A percentile compares a stretch with the other conserved stretches of the same genome.
phyloP scores from a whole-genome alignment of 2,797 vertebrate genomes.

The Pseudotriccus pelzelni region DNA sequence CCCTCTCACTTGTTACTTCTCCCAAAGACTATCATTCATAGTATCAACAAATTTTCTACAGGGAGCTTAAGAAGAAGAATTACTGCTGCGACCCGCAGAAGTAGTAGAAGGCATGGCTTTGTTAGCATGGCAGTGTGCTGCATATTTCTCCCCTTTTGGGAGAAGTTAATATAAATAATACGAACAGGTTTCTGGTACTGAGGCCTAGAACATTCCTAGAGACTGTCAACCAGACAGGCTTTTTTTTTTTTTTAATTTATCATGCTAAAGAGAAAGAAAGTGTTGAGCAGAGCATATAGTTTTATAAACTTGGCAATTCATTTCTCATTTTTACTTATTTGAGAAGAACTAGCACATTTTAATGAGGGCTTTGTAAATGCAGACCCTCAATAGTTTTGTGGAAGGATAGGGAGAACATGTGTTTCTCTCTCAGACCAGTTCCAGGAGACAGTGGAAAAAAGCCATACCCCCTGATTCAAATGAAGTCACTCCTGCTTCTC shows the following conservation, averaged over 20 bases:
- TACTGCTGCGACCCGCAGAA: neutral
- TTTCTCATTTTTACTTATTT: neutral
- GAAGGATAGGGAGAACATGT: neutral
- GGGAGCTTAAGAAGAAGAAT: neutral
- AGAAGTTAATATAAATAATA: neutral
- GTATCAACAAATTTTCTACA: neutral
- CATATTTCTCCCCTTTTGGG: neutral
- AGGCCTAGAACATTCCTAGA: neutral
- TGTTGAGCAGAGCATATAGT: neutral
- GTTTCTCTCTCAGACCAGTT: conserved; percentile 7
- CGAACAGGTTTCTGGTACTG: neutral
- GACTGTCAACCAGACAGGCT: neutral
- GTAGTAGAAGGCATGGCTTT: neutral
- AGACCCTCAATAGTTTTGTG: neutral
- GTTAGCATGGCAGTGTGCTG: neutral
- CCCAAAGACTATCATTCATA: neutral
- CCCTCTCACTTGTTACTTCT: neutral
- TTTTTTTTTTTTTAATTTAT: neutral
- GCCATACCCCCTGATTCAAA: conserved; percentile 16
- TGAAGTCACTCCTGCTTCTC: conserved; percentile 55
- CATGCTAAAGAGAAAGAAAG: neutral
- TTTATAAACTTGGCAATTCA: neutral
- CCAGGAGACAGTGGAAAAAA: conserved; percentile 35
- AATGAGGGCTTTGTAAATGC: neutral
- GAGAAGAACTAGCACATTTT: neutral